Evolutionary conservation across 2,888 invertebrate species (phyloP).

Genomic region (Pelosia muscerda): DNA sequence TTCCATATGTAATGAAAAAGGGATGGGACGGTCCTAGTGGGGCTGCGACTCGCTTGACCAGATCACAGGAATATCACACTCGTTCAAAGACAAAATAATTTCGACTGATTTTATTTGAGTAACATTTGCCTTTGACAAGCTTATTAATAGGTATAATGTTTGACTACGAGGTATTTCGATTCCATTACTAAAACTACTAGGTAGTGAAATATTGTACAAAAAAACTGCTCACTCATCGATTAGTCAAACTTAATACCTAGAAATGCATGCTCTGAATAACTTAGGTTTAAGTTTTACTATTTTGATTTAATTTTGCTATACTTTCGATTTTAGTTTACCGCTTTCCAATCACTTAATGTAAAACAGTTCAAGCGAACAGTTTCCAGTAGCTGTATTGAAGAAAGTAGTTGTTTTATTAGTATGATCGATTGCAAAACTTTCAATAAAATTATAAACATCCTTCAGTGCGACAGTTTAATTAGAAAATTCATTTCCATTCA

Average conservation of each 20-base stretch:
- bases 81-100: too few species aligned
- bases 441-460: background rate
- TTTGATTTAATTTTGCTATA: background rate
- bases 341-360: slow-evolving; percentile 3
- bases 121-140: too few species aligned
- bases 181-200: too few species aligned
- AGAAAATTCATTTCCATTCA: background rate
- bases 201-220: too few species aligned
- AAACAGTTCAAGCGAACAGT: background rate
- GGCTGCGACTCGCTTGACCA: too few species aligned
- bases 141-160: too few species aligned
- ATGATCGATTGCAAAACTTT: background rate
- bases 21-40: background rate
- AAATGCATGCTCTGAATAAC: background rate
- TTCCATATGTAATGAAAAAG: slow-evolving; percentile 9
- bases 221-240: background rate
- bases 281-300: background rate
- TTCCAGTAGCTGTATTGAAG: background rate
- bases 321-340: slow-evolving; percentile 7
- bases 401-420: background rate
- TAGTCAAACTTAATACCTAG: background rate
- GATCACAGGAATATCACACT: too few species aligned
- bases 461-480: background rate
- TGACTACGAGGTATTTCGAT: too few species aligned
- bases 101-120: too few species aligned